Conservation (phyloP, 2,113 vertebrate species). For the Euleptes europaea region DNA sequence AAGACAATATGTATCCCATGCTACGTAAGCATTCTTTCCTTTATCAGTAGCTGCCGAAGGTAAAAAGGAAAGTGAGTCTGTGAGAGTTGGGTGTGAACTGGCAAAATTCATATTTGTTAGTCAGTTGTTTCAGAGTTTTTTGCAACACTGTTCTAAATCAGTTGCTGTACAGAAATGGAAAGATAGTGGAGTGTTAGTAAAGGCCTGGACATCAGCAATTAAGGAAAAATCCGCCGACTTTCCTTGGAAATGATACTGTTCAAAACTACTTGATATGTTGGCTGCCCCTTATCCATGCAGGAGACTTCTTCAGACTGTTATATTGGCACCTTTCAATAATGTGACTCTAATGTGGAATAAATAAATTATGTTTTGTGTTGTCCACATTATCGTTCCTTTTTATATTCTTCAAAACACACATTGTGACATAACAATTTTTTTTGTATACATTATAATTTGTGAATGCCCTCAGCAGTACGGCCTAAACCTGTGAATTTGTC, state of each 20-base stretch:
- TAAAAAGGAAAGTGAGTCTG: background rate
- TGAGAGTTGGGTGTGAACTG: background rate
- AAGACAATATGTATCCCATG: background rate
- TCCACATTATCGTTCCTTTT: background rate
- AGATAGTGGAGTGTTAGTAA: background rate
- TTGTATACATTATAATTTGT: background rate
- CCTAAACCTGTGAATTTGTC: conserved; percentile 14
- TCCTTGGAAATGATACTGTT: background rate
- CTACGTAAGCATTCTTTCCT: background rate
- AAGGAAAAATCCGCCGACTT: background rate
- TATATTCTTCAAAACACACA: background rate
- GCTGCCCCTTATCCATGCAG: background rate
- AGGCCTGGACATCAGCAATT: background rate
- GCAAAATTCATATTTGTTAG: background rate
- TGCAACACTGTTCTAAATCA: background rate
- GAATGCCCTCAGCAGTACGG: background rate
- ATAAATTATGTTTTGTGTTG: background rate
- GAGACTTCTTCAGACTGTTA: background rate
- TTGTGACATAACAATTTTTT: background rate
- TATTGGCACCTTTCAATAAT: background rate
- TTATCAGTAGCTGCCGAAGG: background rate
- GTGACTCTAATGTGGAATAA: background rate
- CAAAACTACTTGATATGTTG: background rate
- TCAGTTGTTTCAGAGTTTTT: background rate
- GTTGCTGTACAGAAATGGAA: background rate